Evolutionary conservation across 1,140 invertebrate species (phyloP).

Genomic region (Euura saliciscinereae): DNA sequence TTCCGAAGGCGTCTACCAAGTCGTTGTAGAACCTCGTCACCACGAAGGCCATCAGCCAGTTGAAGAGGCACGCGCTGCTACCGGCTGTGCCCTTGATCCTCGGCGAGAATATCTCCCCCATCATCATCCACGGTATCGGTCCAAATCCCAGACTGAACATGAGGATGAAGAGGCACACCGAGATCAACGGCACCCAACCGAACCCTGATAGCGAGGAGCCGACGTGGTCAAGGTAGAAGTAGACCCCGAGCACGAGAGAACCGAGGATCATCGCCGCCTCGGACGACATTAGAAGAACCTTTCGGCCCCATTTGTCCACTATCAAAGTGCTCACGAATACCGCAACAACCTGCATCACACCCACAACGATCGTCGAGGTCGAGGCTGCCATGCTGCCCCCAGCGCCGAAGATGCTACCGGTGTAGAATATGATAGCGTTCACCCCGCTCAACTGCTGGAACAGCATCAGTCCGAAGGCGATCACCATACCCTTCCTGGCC

Average conservation of each 20-base stretch:
- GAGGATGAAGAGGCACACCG: constrained; percentile 55
- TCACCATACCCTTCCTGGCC: constrained; percentile 55
- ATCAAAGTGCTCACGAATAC: constrained; percentile 55
- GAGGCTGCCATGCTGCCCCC: constrained; percentile 49
- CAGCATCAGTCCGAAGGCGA: constrained; percentile 69
- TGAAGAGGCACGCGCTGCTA: constrained; percentile 57
- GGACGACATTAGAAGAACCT: constrained; percentile 62
- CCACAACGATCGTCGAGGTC: constrained; percentile 53
- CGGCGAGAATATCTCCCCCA: constrained; percentile 54
- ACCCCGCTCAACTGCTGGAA: constrained; percentile 73
- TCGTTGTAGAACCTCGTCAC: constrained; percentile 60
- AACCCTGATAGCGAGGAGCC: constrained; percentile 38
- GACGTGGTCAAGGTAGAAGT: constrained; percentile 20
- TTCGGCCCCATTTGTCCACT: constrained; percentile 58
- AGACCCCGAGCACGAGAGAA: constrained; percentile 39
- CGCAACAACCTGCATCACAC: constrained; percentile 57
- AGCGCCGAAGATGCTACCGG: constrained; percentile 54
- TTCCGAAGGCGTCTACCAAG: constrained; percentile 53
- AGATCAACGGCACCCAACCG: constrained; percentile 59
- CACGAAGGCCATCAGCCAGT: constrained; percentile 64
- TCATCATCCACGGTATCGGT: constrained; percentile 58
- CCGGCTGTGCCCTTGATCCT: constrained; percentile 59
- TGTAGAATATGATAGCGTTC: constrained; percentile 70
- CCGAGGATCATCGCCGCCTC: constrained; percentile 54
- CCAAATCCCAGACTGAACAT: constrained; percentile 56